Base-by-base conservation (phyloP, 2,888 invertebrate species). In the Harpagoxenus sublaevis region DNA sequence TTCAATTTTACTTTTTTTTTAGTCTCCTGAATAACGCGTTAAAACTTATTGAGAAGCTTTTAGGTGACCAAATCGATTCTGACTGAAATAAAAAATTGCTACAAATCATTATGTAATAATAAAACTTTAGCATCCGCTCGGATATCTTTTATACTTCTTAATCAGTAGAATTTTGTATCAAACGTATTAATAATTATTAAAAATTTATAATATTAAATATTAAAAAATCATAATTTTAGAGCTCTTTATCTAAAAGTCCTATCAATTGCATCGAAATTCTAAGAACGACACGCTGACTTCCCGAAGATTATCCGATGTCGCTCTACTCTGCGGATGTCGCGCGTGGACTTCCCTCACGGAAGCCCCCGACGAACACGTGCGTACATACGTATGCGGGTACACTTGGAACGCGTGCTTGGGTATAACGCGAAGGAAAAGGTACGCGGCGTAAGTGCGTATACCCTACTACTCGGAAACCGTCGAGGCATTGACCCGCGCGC, bases 401-500 rank as follows among this genome's bases (percentile, higher is more conserved):
- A 39, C 79, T 68, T 53, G 82, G 55, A 87, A 89, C 86, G 73
- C 88, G 85, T 81, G 84, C 86, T 86, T 83, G 83, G 66, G 48
- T 66, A 51, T 35, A 84, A 79, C 60, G 63, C 45, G 45, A 84
- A 65, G 84, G 85, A 87, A 88, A 84, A 86, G 86, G 89, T 90
- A 89, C 87, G 68, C 68, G 31, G 84, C 84, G 85, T 88, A 90
- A 83, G 86, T 79, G 86, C 87, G 85, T 81, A 87, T 81, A 87
- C 87, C 86, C 86, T 85, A 87, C 86, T 68, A 48, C 89, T 85
- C 90, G 89, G 92, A 92, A 92, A 94, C 93, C 92, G 93, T 89
- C 92, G 89, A 93, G 93, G 92, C 93, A 93, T 93, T 94, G 94
- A 94, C 94, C 94, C 91, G 92, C 91, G 91, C 88, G 88, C 88